Evolutionary conservation across 1,140 invertebrate genomes (phyloP).

Genomic region (Polyergus mexicanus): DNA sequence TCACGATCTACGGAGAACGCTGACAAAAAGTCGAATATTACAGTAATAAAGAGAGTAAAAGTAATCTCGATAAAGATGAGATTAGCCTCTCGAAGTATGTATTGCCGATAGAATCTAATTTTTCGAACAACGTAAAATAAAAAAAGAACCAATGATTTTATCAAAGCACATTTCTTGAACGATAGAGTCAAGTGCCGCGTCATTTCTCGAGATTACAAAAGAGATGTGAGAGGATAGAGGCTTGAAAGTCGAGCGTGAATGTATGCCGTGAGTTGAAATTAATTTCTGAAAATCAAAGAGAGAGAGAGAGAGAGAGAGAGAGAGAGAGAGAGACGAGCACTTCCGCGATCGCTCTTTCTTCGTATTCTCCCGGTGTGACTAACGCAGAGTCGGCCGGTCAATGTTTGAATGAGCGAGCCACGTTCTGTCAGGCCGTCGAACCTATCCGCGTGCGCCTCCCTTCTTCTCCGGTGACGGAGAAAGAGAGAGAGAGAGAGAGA

Average conservation of each 20-base stretch:
- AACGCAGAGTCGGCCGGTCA: constrained; percentile 36
- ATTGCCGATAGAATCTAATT: not conserved
- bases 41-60: constrained; percentile 36
- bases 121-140: not conserved
- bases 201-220: constrained; percentile 33
- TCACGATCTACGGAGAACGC: not conserved
- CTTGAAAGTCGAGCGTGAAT: constrained; percentile 12
- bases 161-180: not conserved
- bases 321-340: not conserved
- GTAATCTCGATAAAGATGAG: constrained; percentile 36
- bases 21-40: constrained; percentile 24
- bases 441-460: constrained; percentile 59
- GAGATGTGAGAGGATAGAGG: not conserved
- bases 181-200: not conserved
- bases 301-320: too few relatives aligned
- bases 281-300: constrained; percentile 54
- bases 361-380: constrained; percentile 41
- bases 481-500: constrained; percentile 30
- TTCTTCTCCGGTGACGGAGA: constrained; percentile 27
- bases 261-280: constrained; percentile 17
- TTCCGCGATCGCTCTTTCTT: constrained; percentile 47
- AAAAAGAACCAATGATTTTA: constrained; percentile 16
- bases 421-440: constrained; percentile 71
- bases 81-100: constrained; percentile 1
- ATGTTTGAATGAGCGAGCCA: constrained; percentile 69